Base-by-base conservation (phyloP, 2,888 invertebrate genomes). In the Dynastes tityus region DNA sequence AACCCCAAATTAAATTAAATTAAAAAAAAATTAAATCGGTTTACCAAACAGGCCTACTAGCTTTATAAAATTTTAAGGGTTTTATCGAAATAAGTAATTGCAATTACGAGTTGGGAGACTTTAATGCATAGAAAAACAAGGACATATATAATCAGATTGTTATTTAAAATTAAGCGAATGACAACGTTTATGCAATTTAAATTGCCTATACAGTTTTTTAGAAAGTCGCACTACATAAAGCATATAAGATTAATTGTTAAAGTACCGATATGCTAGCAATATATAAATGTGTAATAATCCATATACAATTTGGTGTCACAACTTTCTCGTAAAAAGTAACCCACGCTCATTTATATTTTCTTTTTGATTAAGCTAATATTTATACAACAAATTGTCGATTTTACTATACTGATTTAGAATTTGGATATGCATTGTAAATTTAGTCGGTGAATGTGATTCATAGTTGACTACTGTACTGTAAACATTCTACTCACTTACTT, bases 261-360 rank as follows among this genome's bases (percentile, higher is more conserved):
- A 63, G 13, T n/a, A 63, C 0, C 29, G 53, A 1, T 53, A 53
- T 37, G 37, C 37, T 37, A 37, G 4, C 37, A 53, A 22, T 58
- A 16, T n/a, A 22, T 58, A 8, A 8, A 22, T 4, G 22, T 22
- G n/a, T 58, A 63, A 32, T n/a, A 65, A 16, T 65, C 40, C 40
- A 45, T 45, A 45, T 58, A n/a, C 55, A 58, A 22, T 55, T 58
- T 16, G n/a, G 45, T 67, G 45, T 67, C 40, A n/a, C 2, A 67
- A 67, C 22, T 67, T 67, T 67, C 22, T 67, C 45, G 22, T 67
- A 16, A 67, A 40, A 67, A 45, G 45, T 40, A 37, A 64, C 64
- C 29, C 32, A 37, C 11, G 6, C 13, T 4, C 22, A 22, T 61
- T 61, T 61, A 61, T 27, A 6, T 61, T 29, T 11, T 8, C 45